Conservation (phyloP, 2,113 vertebrate species). For the Oostethus manadensis region DNA sequence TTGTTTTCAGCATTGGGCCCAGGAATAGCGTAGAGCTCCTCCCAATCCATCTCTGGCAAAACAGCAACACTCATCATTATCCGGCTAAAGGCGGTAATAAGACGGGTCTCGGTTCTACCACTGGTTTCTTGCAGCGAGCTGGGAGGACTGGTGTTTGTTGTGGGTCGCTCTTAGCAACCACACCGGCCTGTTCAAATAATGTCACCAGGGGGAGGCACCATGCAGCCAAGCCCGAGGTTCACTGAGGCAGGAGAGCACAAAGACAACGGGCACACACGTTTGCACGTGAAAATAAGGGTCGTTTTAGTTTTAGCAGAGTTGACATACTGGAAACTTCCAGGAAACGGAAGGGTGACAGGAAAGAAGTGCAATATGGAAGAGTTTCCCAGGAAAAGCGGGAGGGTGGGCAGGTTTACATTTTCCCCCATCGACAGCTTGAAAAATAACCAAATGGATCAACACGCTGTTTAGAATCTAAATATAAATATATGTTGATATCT, state of each 20-base stretch:
- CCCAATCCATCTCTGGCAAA: slow-evolving; percentile 77
- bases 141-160: slow-evolving; percentile 8
- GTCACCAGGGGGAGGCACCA: background rate
- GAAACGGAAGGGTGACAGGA: background rate
- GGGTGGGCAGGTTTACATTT: no score
- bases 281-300: no score
- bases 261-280: no score
- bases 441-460: no score
- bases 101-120: background rate
- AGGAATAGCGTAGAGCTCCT: slow-evolving; percentile 76
- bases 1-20: slow-evolving; percentile 80
- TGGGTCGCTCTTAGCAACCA: slow-evolving; percentile 1
- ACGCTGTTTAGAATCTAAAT: no score
- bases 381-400: no score
- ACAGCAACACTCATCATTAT: slow-evolving; percentile 21
- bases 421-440: no score
- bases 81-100: background rate
- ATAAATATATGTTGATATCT: no score
- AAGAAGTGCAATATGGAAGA: no score
- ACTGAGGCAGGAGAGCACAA: no score
- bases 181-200: background rate
- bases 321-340: background rate
- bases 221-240: background rate
- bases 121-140: background rate
- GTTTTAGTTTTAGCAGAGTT: background rate